phyloP scores from a whole-genome alignment of 1,140 invertebrate genomes.

The Bombus polaris region DNA sequence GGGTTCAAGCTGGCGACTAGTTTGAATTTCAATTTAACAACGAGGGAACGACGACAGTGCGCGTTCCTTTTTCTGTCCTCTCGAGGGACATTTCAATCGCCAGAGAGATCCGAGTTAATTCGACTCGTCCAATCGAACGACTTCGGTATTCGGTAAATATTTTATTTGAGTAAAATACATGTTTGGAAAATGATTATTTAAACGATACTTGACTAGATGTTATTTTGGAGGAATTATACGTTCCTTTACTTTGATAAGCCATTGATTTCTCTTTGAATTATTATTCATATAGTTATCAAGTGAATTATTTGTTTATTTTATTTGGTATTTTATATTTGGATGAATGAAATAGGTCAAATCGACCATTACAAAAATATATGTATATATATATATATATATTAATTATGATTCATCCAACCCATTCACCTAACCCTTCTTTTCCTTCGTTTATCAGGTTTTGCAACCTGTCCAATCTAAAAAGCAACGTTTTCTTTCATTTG shows the following conservation, averaged over 20 bases:
- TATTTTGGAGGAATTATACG: not conserved
- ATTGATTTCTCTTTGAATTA: too few species aligned
- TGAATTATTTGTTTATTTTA: not conserved
- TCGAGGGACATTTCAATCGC: conserved; percentile 48
- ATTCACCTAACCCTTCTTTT: not conserved
- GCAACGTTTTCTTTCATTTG: not conserved
- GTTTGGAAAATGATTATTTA: not conserved
- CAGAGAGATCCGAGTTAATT: conserved; percentile 1
- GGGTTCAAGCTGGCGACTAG: conserved; percentile 37
- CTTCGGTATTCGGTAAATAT: not conserved
- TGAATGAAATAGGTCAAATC: too few species aligned
- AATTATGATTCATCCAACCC: too few species aligned
- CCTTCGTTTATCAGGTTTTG: not conserved
- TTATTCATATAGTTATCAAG: not conserved
- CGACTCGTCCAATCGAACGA: conserved; percentile 28
- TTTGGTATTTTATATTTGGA: not conserved
- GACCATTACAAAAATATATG: too few species aligned
- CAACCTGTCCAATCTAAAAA: not conserved
- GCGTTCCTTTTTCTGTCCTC: conserved; percentile 32
- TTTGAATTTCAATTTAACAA: conserved; percentile 50
- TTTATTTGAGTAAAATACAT: not conserved
- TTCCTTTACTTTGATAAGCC: not conserved
- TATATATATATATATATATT: too few species aligned
- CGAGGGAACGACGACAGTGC: conserved; percentile 30
- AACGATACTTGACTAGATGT: not conserved